A percentile compares a stretch with the other conserved stretches of the same genome.
phyloP scores from a whole-genome alignment of 2,888 invertebrate genomes.

The Anarsia innoxiella region DNA sequence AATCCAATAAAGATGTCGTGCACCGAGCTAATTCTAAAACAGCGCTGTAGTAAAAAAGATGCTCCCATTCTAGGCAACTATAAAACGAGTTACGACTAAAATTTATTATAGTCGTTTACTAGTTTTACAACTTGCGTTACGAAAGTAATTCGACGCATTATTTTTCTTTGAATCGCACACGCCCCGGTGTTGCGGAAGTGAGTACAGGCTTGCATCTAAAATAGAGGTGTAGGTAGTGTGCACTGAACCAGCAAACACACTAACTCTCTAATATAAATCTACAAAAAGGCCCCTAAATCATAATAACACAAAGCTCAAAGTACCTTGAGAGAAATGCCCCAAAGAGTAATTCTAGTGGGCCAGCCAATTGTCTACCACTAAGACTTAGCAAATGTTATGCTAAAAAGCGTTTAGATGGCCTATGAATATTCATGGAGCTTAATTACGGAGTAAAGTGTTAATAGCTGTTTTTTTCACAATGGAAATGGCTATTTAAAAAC shows the following conservation, averaged over 20 bases:
- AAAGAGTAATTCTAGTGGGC: background rate
- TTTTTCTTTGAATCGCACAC: slow-evolving; percentile 27
- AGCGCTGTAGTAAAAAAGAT: background rate
- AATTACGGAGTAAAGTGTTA: slow-evolving; percentile 8
- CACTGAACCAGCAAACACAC: background rate
- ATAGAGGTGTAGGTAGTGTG: too few relatives aligned
- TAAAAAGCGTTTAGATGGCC: slow-evolving; percentile 6
- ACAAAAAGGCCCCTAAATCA: background rate
- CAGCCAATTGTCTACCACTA: background rate
- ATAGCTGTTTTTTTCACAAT: slow-evolving; percentile 5
- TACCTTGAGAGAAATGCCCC: background rate
- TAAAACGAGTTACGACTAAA: slow-evolving; percentile 19
- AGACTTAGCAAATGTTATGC: slow-evolving; percentile 4
- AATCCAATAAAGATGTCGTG: too few relatives aligned
- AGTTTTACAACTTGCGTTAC: slow-evolving; percentile 31
- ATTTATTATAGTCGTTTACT: slow-evolving; percentile 26
- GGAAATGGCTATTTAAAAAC: slow-evolving; percentile 4
- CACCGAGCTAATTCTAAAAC: too few relatives aligned
- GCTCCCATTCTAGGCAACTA: background rate
- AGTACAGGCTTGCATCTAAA: slow-evolving; percentile 19
- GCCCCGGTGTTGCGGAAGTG: slow-evolving; percentile 23
- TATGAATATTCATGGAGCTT: slow-evolving; percentile 11
- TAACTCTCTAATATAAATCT: background rate
- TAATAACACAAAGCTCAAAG: background rate
- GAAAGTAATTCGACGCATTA: slow-evolving; percentile 26